Percentiles rank a stretch among this genome's conserved stretches.
phyloP scores from a whole-genome alignment of 2,888 invertebrate species.

The Macrophya annulata region DNA sequence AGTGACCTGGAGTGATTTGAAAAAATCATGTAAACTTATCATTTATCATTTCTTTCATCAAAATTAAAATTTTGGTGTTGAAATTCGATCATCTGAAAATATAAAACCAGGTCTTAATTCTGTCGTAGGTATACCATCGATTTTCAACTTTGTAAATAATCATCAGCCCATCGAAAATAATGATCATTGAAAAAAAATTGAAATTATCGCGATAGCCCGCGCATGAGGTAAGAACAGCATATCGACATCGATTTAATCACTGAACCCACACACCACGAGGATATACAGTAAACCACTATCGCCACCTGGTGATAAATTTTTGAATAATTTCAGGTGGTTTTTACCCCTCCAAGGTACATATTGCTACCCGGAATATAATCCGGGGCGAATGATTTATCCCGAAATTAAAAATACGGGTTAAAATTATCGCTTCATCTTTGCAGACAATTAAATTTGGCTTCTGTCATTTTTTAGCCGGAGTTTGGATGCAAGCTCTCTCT shows the following conservation, averaged over 20 bases:
- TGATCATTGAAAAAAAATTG: background rate
- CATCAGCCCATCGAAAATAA: background rate
- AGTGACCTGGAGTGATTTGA: too few species aligned
- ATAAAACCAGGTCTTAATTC: background rate
- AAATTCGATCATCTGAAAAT: background rate
- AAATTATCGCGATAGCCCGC: background rate
- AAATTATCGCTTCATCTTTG: background rate
- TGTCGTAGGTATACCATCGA: background rate
- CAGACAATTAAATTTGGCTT: background rate
- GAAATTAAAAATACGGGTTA: background rate
- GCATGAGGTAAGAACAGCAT: background rate
- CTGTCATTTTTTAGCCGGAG: background rate
- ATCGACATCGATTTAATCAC: constrained; percentile 58
- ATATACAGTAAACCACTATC: background rate
- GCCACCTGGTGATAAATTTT: constrained; percentile 21
- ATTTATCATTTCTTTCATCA: background rate
- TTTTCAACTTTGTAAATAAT: background rate
- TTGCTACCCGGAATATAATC: background rate
- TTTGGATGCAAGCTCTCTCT: background rate
- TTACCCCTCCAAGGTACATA: background rate
- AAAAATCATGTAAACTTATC: background rate
- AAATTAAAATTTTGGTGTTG: background rate
- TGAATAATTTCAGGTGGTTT: background rate
- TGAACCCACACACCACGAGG: constrained; percentile 32
- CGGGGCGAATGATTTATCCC: background rate